Evolutionary conservation across 2,113 vertebrate genomes (phyloP).

Genomic region (Lepisosteus osseus): DNA sequence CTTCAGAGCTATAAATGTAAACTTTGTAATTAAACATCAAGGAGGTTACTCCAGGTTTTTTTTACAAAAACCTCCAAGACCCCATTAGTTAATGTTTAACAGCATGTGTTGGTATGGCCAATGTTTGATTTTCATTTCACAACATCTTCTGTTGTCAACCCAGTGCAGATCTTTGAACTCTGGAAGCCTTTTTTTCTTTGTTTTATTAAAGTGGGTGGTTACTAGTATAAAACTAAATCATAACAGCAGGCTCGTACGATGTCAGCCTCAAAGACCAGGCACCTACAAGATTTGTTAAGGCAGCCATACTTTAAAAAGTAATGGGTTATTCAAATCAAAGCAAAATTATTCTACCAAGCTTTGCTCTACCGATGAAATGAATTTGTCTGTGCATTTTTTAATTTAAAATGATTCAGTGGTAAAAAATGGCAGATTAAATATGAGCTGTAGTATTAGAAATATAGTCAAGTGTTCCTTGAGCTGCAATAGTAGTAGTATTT

Average conservation of each 20-base stretch:
- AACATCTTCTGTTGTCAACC: constrained; percentile 48
- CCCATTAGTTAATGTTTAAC: constrained; percentile 55
- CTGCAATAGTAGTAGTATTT: too few species aligned
- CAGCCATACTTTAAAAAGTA: too few species aligned
- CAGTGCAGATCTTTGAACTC: constrained; percentile 34
- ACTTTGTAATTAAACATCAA: constrained; percentile 52
- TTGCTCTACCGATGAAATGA: too few species aligned
- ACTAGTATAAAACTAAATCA: constrained; percentile 12
- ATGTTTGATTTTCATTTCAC: constrained; percentile 45
- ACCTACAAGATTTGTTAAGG: too few species aligned
- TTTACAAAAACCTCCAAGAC: constrained; percentile 13
- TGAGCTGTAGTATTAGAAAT: too few species aligned
- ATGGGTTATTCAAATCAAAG: too few species aligned
- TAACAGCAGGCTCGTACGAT: background rate
- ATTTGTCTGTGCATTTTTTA: too few species aligned
- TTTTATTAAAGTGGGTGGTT: background rate
- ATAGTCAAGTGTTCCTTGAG: too few species aligned
- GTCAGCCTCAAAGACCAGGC: background rate
- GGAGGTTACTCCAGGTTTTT: background rate
- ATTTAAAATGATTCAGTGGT: too few species aligned
- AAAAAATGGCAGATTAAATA: too few species aligned
- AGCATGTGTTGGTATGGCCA: constrained; percentile 28
- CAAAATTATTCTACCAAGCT: too few species aligned
- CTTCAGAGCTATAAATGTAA: constrained; percentile 37
- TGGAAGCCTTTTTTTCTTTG: constrained; percentile 19